Base-by-base conservation (phyloP, 1,140 invertebrate species). In the Orchestia grillus region DNA sequence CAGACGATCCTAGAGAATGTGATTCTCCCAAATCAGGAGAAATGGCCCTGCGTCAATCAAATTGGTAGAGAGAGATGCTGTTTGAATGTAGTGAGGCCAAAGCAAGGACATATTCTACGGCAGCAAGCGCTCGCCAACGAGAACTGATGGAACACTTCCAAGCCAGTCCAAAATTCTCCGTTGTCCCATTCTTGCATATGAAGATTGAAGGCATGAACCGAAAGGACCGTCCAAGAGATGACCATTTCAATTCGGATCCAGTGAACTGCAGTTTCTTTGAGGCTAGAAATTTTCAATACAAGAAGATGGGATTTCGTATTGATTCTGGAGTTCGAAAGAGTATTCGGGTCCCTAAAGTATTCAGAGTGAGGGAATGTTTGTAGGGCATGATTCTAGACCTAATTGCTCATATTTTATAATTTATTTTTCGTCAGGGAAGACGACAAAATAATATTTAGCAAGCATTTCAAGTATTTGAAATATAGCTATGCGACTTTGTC, bases 141-240 rank as follows among this genome's bases (percentile, higher is more conserved):
- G 92, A 94, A 94, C 92, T 94, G 92, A 94, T 94, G 92, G 92
- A 94, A 94, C 92, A 94, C 92, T 94, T 94, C 92, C 92, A 6
- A 47, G 44, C 92, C 8, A 94, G 41, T 94, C 44, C 92, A 42
- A 94, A 94, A 94, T 94, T 94, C 92, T 94, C 92, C 92, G 41
- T 94, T 94, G 92, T 94, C 92, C 92, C 92, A n/a, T 94, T 45
- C 44, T 19, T 47, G 92, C 1, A 94, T 94, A 94, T 94, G 92
- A 94, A 94, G 92, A 94, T 94, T 94, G 92, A 94, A 47, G 19
- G 44, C 92, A 47, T 47, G 41, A 44, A 42, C 92, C 44, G 92
- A 44, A 47, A 47, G 44, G 44, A 47, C 92, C 47, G 92, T 94
- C 92, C 92, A 45, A 47, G 92, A 44, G 92, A 94, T 45, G 92